phyloP scores from a whole-genome alignment of 2,113 vertebrate species.

The Lonchura striata region DNA sequence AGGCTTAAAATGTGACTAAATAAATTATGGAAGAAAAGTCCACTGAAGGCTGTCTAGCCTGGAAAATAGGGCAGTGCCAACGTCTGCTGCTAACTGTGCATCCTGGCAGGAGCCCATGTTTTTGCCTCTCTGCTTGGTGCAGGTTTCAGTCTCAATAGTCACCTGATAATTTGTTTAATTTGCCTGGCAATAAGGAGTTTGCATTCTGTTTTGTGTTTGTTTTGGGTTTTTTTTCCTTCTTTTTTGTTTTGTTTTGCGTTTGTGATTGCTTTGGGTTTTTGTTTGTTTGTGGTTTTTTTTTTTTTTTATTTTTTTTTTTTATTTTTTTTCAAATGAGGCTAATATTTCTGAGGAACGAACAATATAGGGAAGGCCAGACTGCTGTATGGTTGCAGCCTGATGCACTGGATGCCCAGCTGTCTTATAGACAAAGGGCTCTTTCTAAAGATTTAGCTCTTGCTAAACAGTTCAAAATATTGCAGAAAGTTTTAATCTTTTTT shows the following conservation, averaged over 20 bases:
- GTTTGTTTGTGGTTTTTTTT: too few species aligned
- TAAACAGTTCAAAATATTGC: neutral
- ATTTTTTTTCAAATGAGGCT: neutral
- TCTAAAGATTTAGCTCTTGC: neutral
- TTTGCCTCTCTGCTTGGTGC: neutral
- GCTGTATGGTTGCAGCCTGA: neutral
- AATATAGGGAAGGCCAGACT: neutral
- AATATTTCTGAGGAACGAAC: neutral
- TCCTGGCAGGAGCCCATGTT: rapidly evolving
- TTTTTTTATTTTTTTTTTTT: neutral
- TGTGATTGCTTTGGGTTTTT: neutral
- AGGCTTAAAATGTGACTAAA: neutral
- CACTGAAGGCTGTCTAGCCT: neutral
- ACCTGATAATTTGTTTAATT: rapidly evolving
- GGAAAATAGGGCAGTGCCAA: neutral
- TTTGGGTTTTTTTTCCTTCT: rapidly evolving
- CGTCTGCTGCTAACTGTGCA: rapidly evolving
- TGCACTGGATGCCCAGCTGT: neutral
- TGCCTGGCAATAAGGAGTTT: neutral
- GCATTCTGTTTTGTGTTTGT: rapidly evolving
- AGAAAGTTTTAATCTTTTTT: neutral
- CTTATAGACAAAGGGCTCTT: neutral
- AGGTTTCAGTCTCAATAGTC: neutral
- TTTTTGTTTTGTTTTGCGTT: neutral
- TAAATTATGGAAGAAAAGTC: neutral